Conservation (phyloP, 2,888 invertebrate genomes). For the Ophion costatus region DNA sequence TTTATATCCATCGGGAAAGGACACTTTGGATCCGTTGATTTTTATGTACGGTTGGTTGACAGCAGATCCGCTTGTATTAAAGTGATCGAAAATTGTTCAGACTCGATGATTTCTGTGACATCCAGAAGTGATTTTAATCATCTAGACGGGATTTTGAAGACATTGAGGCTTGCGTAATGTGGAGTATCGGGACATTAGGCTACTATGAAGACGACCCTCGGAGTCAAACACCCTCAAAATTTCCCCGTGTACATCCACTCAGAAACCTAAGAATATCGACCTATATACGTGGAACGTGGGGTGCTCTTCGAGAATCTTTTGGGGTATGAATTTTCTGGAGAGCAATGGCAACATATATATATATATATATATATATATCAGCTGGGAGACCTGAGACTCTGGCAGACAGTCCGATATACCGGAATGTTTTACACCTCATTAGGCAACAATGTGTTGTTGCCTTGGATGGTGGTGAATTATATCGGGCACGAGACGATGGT, state of each 20-base stretch:
- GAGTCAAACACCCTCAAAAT: no score
- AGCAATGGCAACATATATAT: constrained; percentile 24
- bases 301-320: constrained; percentile 39
- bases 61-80: background rate
- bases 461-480: constrained; percentile 81
- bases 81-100: background rate
- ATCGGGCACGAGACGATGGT: constrained; percentile 82
- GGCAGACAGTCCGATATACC: constrained; percentile 80
- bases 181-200: background rate
- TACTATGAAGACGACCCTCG: no score
- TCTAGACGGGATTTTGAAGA: background rate
- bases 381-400: constrained; percentile 54
- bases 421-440: constrained; percentile 83
- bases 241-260: no score
- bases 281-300: background rate
- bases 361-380: constrained; percentile 26
- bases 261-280: no score
- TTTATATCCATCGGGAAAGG: background rate
- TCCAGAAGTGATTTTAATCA: background rate
- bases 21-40: background rate
- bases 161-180: background rate
- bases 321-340: constrained; percentile 28
- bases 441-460: constrained; percentile 84
- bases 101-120: background rate
- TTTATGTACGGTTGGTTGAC: background rate